phyloP scores from a whole-genome alignment of 2,113 vertebrate species.

The Butorides virescens region DNA sequence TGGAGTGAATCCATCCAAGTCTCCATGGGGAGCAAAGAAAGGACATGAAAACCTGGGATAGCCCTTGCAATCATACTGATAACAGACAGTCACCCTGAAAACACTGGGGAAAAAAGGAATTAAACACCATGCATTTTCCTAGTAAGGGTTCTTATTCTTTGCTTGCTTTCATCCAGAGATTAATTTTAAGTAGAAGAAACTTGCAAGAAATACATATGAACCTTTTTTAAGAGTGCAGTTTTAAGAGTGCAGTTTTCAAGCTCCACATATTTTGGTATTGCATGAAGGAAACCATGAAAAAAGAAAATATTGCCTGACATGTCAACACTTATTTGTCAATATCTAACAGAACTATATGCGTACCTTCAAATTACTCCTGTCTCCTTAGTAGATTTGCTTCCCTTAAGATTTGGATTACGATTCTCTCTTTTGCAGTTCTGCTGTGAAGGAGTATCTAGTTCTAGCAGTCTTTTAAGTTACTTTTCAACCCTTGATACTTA shows the following conservation, averaged over 20 bases:
- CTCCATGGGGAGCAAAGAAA: background rate
- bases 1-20: slow-evolving; percentile 17
- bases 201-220: background rate
- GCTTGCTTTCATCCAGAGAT: background rate
- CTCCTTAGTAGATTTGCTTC: background rate
- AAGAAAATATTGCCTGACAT: background rate
- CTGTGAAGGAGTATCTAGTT: background rate
- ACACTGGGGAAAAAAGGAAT: background rate
- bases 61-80: background rate
- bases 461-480: background rate
- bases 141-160: background rate
- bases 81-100: slow-evolving; percentile 1
- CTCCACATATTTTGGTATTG: background rate
- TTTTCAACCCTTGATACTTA: background rate
- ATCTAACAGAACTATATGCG: background rate
- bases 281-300: background rate
- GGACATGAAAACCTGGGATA: slow-evolving; percentile 6
- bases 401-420: background rate
- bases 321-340: background rate
- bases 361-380: background rate
- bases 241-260: background rate
- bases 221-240: background rate
- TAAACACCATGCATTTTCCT: background rate
- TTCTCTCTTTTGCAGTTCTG: background rate
- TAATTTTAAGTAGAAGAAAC: background rate